Conservation (phyloP, 2,888 invertebrate species). For the Hoplodrina ambigua region DNA sequence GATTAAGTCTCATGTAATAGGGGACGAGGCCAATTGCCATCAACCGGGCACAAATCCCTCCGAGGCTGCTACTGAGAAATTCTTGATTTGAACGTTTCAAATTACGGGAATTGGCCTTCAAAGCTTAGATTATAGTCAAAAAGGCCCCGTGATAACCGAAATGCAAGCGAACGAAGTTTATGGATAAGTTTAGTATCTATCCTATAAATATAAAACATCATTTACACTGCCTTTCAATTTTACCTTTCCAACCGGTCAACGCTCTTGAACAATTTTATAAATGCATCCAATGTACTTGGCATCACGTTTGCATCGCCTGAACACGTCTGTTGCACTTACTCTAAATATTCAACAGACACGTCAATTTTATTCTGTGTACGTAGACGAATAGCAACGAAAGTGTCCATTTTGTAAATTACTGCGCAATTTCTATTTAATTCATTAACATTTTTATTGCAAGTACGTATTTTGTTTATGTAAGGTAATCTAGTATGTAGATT, state of each 20-base stretch:
- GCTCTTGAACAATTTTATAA: slow-evolving; percentile 19
- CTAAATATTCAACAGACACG: slow-evolving; percentile 45
- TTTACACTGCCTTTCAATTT: background rate
- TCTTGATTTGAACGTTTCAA: too few species aligned
- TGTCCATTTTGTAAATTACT: slow-evolving; percentile 31
- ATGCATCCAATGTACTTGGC: slow-evolving; percentile 11
- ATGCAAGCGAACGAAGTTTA: too few species aligned
- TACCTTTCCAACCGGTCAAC: slow-evolving; percentile 27
- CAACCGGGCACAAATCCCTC: too few species aligned
- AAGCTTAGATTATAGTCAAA: too few species aligned
- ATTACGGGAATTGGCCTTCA: too few species aligned
- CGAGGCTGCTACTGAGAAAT: too few species aligned
- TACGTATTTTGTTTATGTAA: slow-evolving; percentile 1
- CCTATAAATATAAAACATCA: background rate
- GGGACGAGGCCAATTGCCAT: too few species aligned
- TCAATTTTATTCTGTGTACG: slow-evolving; percentile 32
- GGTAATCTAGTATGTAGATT: background rate
- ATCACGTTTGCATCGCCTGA: slow-evolving; percentile 20
- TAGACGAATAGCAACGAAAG: slow-evolving; percentile 40
- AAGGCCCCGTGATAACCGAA: too few species aligned
- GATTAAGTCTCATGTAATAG: too few species aligned
- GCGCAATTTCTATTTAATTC: slow-evolving; percentile 34
- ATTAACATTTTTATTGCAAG: slow-evolving; percentile 19
- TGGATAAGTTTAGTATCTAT: too few species aligned
- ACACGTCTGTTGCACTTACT: slow-evolving; percentile 31